These are phyloP conservation scores for Syrmaticus mikado DNA, from an alignment of 2,113 vertebrate species.

Conservation along the genomic window DNA sequence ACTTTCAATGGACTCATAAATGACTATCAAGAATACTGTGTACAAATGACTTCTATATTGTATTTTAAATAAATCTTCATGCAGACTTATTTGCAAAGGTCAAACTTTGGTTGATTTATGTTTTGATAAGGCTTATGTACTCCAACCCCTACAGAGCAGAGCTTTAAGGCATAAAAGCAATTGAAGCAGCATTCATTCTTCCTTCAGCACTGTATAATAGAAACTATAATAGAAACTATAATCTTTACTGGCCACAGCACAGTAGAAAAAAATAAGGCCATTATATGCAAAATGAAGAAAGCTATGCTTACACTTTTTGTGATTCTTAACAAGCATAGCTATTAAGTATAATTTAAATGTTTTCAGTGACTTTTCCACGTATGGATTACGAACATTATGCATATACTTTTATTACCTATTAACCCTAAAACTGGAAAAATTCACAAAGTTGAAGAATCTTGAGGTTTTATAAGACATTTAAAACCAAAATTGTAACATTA, in stretches of 20 bases:
- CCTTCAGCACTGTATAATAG: not conserved
- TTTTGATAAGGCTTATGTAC: not conserved
- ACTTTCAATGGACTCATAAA: not conserved
- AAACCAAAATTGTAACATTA: not conserved
- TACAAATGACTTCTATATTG: not conserved
- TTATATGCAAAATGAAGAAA: not conserved
- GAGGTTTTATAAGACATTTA: not conserved
- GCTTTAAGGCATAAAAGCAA: not conserved
- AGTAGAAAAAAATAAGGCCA: not conserved
- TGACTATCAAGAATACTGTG: not conserved
- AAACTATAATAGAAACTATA: not conserved
- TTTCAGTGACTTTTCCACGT: not conserved
- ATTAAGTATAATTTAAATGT: not conserved
- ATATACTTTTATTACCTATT: not conserved
- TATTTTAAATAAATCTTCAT: not conserved
- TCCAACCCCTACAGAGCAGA: not conserved
- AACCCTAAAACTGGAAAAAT: not conserved
- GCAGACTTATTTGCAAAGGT: not conserved
- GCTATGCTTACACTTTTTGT: not conserved
- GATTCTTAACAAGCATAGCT: not conserved
- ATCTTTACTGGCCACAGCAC: not conserved
- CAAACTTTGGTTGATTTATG: not conserved
- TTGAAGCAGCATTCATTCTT: not conserved
- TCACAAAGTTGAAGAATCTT: not conserved
- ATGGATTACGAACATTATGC: not conserved